phyloP scores from a whole-genome alignment of 35 echinoderm and acorn worm genomes.

The Chiridota heheva region DNA sequence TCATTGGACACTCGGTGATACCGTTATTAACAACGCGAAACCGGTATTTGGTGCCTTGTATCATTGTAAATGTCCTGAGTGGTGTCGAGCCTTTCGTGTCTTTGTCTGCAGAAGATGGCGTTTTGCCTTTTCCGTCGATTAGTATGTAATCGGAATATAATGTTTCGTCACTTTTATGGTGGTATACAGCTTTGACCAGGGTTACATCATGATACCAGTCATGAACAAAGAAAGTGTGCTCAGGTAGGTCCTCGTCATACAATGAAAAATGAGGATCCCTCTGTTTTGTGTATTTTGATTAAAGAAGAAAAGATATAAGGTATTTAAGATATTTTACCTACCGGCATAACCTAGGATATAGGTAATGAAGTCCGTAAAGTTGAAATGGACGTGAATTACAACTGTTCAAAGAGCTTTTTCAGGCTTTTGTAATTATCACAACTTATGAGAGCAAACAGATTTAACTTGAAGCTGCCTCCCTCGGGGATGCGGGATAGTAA shows the following conservation, averaged over 20 bases:
- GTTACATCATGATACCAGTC: constrained; percentile 58
- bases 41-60: constrained; percentile 39
- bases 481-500: too few relatives aligned
- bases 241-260: constrained; percentile 73
- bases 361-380: too few relatives aligned
- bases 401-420: too few relatives aligned
- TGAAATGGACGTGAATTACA: too few relatives aligned
- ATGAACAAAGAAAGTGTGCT: constrained; percentile 60
- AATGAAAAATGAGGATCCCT: constrained; percentile 45
- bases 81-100: constrained; percentile 34
- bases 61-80: constrained; percentile 21
- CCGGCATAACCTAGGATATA: too few relatives aligned
- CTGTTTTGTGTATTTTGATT: too few relatives aligned
- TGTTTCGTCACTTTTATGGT: constrained; percentile 4
- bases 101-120: neutral
- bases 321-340: too few relatives aligned
- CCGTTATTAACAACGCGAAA: constrained; percentile 60
- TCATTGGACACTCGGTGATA: constrained; percentile 42
- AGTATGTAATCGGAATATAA: constrained; percentile 30
- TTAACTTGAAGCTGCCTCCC: too few relatives aligned
- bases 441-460: too few relatives aligned
- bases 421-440: too few relatives aligned
- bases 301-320: too few relatives aligned
- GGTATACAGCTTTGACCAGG: neutral
- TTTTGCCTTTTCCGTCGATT: constrained; percentile 55